Evolutionary conservation across 2,888 invertebrate species (phyloP).

Genomic region (Bellardia bayeri): DNA sequence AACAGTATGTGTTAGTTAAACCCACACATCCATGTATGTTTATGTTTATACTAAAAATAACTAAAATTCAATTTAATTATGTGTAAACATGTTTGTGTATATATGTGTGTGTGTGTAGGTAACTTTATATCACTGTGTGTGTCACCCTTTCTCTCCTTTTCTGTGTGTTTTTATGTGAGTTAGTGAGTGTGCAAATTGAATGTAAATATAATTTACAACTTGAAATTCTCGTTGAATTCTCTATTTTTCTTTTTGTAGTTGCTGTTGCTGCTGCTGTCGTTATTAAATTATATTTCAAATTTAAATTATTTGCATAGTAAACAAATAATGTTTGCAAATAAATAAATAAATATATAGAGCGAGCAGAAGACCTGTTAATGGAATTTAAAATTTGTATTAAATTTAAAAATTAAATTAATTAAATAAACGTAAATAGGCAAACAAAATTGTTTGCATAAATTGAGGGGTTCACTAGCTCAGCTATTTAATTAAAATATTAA

Average conservation of each 20-base stretch:
- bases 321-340: background rate
- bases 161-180: background rate
- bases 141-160: background rate
- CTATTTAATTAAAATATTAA: background rate
- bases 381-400: constrained; percentile 12
- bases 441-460: constrained; percentile 19
- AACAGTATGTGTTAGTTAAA: constrained; percentile 3
- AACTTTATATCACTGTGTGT: too few relatives aligned
- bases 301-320: constrained; percentile 46
- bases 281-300: constrained; percentile 57
- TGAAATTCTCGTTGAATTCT: constrained; percentile 28
- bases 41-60: constrained; percentile 25
- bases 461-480: background rate
- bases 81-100: constrained; percentile 24
- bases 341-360: constrained; percentile 3
- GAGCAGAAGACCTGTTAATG: background rate
- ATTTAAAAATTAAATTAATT: constrained; percentile 16
- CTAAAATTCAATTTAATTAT: constrained; percentile 66
- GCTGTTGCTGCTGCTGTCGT: background rate
- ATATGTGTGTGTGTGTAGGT: too few relatives aligned
- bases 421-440: constrained; percentile 13
- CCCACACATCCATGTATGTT: background rate
- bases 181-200: constrained; percentile 59
- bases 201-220: constrained; percentile 64
- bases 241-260: constrained; percentile 2